Percentiles rank a stretch among this genome's conserved stretches.
phyloP scores from a whole-genome alignment of 2,797 vertebrate species.

The Acanthiza pusilla region DNA sequence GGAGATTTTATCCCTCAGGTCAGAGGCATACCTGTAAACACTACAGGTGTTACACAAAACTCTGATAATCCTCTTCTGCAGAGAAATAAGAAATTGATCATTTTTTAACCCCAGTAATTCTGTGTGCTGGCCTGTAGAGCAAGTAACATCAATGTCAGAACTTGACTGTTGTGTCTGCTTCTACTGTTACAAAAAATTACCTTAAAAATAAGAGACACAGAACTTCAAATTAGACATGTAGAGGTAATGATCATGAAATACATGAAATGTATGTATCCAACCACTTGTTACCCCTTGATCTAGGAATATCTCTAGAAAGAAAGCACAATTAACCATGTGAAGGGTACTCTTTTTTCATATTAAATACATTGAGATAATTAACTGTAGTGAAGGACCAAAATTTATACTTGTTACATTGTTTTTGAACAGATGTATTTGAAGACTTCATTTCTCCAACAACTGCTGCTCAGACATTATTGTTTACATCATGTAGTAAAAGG shows the following conservation, averaged over 20 bases:
- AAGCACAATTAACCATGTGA: not conserved
- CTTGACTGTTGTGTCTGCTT: not conserved
- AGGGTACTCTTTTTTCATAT: not conserved
- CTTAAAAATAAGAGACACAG: not conserved
- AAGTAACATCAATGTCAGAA: not conserved
- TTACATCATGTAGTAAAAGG: conserved; percentile 97
- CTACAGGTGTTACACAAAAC: not conserved
- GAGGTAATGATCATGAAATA: not conserved
- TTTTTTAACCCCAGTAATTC: not conserved
- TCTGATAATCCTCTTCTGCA: not conserved
- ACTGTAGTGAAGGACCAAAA: not conserved
- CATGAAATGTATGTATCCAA: not conserved
- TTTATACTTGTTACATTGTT: not conserved
- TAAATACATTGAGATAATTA: not conserved
- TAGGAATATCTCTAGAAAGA: not conserved
- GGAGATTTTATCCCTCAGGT: not conserved
- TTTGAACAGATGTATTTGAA: conserved; percentile 92
- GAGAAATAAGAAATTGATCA: not conserved
- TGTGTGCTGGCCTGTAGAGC: not conserved
- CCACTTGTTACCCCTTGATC: not conserved
- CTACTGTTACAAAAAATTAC: not conserved
- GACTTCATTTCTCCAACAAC: conserved; percentile 99
- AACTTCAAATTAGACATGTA: not conserved
- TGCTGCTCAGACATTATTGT: conserved; percentile 95
- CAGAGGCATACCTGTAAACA: not conserved